A percentile compares a stretch with the other conserved stretches of the same genome.
Evolutionary conservation across 2,797 vertebrate species (phyloP).

Genomic region (Anabacerthia variegaticeps): DNA sequence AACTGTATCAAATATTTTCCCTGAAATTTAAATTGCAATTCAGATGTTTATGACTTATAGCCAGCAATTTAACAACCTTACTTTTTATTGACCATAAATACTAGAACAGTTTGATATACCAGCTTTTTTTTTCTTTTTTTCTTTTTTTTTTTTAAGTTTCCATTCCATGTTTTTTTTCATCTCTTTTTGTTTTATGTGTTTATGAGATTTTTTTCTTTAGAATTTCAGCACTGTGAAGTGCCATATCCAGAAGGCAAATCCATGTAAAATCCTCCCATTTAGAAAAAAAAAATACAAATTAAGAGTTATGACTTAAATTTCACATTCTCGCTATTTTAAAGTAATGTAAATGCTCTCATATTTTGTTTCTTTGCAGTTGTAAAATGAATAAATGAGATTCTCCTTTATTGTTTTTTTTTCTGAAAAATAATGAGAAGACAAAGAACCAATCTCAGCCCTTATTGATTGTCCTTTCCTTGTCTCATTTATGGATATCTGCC

Average conservation of each 20-base stretch:
- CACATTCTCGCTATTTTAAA: neutral
- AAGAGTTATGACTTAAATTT: neutral
- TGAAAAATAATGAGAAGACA: neutral
- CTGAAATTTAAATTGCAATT: neutral
- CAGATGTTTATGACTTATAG: neutral
- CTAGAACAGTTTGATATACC: neutral
- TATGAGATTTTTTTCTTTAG: neutral
- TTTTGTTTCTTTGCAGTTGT: neutral
- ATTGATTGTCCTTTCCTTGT: neutral
- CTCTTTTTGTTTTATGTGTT: neutral
- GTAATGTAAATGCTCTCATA: neutral
- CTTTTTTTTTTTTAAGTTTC: too few species aligned
- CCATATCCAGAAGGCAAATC: neutral
- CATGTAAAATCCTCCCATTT: neutral
- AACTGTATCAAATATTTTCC: neutral
- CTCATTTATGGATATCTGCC: neutral
- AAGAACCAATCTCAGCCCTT: neutral
- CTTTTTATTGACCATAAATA: neutral
- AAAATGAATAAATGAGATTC: neutral
- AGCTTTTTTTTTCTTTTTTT: too few species aligned
- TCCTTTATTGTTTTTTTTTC: neutral
- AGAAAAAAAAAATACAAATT: neutral
- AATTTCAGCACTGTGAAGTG: neutral
- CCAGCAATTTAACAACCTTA: fast-evolving
- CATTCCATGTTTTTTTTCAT: neutral